Base-by-base conservation (phyloP, 2,113 vertebrate genomes). In the Probosciger aterrimus region DNA sequence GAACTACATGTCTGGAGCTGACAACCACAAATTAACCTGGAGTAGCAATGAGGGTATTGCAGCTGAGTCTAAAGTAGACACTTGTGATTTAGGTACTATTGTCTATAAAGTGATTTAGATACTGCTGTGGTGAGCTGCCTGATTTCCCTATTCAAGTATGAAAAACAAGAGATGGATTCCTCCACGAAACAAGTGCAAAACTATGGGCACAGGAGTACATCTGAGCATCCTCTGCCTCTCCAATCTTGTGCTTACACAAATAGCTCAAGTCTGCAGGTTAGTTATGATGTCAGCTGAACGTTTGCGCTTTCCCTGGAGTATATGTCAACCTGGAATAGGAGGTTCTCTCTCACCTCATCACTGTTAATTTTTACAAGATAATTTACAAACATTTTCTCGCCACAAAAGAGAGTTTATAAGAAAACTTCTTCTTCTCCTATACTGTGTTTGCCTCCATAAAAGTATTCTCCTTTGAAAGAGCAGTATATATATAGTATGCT, bases 121-220 rank as follows among this genome's bases (percentile, higher is more conserved):
- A 67, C 9, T 25, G 43, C 16, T 64, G 7, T 41, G 0, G 0
- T 33, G 53, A 63, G 52, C 13, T 55, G n/a, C 28, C 31, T n/a
- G 10, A 74, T 70, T 60, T 60, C 28, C 5, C 35, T 44, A 2
- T 25, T 81, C 35, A 11, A 18, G 7, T 11, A 23, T 11, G 65
- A 91, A 85, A 78, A 19, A 30, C 12, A 60, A 41, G 20, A 4
- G 1, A 7, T 64, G 4, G n/a, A 70, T 57, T 75, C 35, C 33
- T 79, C 33, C 30, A 25, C 33, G 35, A 52, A 43, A 27, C 4
- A 12, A 80, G 17, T 27, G 31, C 11, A 43, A 80, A 63, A n/a
- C 60, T 37, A 9, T 30, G 16, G 18, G 3, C 22, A 41, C 10
- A 27, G 62, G 35, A 37, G 31, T 9, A 33, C 3, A 16, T 63